Base-by-base conservation (phyloP, 2,113 vertebrate species). In the Microcebus tavaratra region DNA sequence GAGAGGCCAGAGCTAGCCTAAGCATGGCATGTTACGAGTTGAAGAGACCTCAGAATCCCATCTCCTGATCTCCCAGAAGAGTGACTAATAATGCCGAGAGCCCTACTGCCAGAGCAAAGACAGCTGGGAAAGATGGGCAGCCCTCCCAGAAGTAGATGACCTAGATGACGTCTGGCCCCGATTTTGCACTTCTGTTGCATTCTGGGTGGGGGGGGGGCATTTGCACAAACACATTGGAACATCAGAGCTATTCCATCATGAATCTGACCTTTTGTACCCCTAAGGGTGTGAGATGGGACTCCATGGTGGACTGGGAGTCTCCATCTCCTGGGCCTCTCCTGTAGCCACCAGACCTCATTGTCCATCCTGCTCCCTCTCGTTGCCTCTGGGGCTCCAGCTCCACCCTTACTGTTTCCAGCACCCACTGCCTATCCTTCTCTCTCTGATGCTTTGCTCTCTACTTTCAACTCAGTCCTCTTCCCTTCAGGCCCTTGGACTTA, bases 401-500 rank as follows among this genome's bases (percentile, higher is more conserved):
- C 72, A 94, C 98, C 96, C 82, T 97, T 90, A 80, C 55, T 91
- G 98, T 95, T 98, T 92, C 94, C 25, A 96, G 94, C 95, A 27
- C 92, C 94, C 13, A 13, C 25, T 27, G 42, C 29, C 10, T 29
- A 67, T 83, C 87, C 97, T 95, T 93, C 95, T 96, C 94, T 95
- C 95, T 96, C 94, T 96, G 96, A 96, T 90, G 97, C 96, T 86
- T 85, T 88, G 20, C 53, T 73, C 61, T 90, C 73, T 86, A 3
- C 88, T 31, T 84, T 84, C 94, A 73, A 14, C 59, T 83, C 82
- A 97, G 98, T 98, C 94, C 97, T 98, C 73, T 76, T 97, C 97
- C 98, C 98, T 97, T 97, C 98, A 98, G 98, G 98, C 98, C 98
- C 98, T 97, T 98, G 98, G 97, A 97, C 90, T 95, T 92, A 97